A percentile compares a stretch with the other conserved stretches of the same genome.
These are phyloP conservation scores for Leucania comma DNA, from an alignment of 2,888 invertebrate species.

Conservation along the genomic window DNA sequence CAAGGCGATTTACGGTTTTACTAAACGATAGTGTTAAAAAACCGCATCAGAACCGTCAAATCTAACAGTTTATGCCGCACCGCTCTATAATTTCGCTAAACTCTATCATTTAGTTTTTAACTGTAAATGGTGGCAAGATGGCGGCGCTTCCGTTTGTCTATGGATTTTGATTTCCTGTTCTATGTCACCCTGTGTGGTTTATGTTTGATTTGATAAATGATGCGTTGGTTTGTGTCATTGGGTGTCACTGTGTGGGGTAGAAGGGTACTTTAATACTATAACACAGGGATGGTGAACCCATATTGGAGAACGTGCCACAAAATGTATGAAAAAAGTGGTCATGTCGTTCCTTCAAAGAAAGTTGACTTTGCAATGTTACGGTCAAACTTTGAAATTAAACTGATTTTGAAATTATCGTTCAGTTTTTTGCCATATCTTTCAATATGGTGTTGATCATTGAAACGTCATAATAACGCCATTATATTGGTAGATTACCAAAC, in stretches of 20 bases:
- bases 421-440: too few species aligned
- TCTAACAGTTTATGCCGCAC: conserved; percentile 74
- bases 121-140: conserved; percentile 68
- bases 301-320: too few species aligned
- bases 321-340: too few species aligned
- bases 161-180: conserved; percentile 62
- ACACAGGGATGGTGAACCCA: too few species aligned
- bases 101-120: conserved; percentile 71
- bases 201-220: conserved; percentile 54
- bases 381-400: too few species aligned
- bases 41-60: conserved; percentile 73
- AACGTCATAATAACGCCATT: too few species aligned
- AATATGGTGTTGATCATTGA: too few species aligned
- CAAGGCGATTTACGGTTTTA: conserved; percentile 65
- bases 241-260: conserved; percentile 43
- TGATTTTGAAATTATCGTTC: too few species aligned
- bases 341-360: too few species aligned
- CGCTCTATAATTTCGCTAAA: conserved; percentile 87
- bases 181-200: conserved; percentile 56
- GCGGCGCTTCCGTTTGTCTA: conserved; percentile 71
- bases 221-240: conserved; percentile 15
- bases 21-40: conserved; percentile 53
- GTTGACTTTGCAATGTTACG: too few species aligned
- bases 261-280: background rate
- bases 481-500: too few species aligned